Conservation (phyloP, 2,888 invertebrate genomes). For the Syrphus vitripennis region DNA sequence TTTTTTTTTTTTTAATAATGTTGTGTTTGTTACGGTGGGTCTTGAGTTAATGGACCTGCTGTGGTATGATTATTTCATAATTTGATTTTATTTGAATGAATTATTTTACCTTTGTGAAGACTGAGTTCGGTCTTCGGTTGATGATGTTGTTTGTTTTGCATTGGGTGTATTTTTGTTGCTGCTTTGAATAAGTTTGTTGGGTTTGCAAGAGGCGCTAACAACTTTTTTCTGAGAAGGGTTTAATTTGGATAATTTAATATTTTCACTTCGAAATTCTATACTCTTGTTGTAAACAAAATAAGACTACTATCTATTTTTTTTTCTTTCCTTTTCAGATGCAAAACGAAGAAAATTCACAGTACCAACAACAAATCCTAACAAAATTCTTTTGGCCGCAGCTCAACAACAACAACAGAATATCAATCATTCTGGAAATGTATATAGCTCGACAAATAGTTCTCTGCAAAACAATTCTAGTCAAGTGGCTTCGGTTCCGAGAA, state of each 20-base stretch:
- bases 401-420: slow-evolving; percentile 56
- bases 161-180: not conserved
- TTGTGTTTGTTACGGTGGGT: not conserved
- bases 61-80: slow-evolving; percentile 48
- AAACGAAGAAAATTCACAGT: slow-evolving; percentile 75
- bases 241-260: not conserved
- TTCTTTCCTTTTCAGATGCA: slow-evolving; percentile 72
- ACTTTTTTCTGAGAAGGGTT: not conserved
- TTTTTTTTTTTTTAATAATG: not conserved
- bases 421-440: slow-evolving; percentile 59
- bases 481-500: slow-evolving; percentile 49
- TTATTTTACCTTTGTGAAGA: slow-evolving; percentile 13
- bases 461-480: slow-evolving; percentile 58
- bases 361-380: slow-evolving; percentile 72
- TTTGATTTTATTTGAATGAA: slow-evolving; percentile 48
- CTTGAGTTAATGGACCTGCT: not conserved
- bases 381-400: slow-evolving; percentile 72
- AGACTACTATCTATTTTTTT: too few relatives aligned
- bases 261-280: too few relatives aligned
- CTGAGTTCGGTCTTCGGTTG: not conserved
- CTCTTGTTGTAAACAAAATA: too few relatives aligned
- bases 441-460: slow-evolving; percentile 39
- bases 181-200: not conserved
- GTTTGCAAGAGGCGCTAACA: not conserved
- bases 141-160: not conserved